phyloP scores from a whole-genome alignment of 2,797 vertebrate genomes.

The Chanos chanos region DNA sequence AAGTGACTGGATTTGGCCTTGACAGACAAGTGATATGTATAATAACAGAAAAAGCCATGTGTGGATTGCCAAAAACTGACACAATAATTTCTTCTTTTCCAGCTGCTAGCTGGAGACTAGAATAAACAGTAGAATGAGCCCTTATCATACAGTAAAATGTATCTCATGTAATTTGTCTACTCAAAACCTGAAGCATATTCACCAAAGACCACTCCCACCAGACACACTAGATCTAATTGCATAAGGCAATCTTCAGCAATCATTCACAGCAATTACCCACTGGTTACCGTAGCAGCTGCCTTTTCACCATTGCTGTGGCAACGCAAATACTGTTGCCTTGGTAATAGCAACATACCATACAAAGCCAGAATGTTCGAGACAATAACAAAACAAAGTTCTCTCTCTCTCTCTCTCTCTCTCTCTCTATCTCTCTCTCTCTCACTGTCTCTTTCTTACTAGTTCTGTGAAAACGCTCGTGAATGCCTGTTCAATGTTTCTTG shows the following conservation, averaged over 20 bases:
- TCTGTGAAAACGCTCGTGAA: constrained; percentile 12
- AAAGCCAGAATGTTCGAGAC: neutral
- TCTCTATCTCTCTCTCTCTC: neutral
- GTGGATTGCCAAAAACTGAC: too few relatives aligned
- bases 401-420: neutral
- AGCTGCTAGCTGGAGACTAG: neutral
- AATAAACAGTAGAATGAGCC: too few relatives aligned
- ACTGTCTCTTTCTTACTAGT: too few relatives aligned
- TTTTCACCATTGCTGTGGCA: constrained; percentile 47
- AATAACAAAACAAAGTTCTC: neutral
- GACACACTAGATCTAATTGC: constrained; percentile 37
- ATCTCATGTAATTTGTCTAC: neutral
- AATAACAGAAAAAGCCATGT: neutral
- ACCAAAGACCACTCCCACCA: neutral
- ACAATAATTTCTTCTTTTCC: neutral
- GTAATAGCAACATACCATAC: constrained; percentile 41
- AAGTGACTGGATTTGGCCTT: constrained; percentile 3
- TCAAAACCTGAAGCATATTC: neutral
- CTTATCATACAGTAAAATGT: too few relatives aligned
- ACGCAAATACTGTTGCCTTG: constrained; percentile 57
- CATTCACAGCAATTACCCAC: constrained; percentile 47
- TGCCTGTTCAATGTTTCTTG: constrained; percentile 13
- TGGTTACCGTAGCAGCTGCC: constrained; percentile 30
- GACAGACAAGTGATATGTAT: neutral
- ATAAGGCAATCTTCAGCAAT: constrained; percentile 47